Percentiles rank a stretch among this genome's conserved stretches.
Conservation (phyloP, 2,888 invertebrate genomes). For the Leptopilina myrica region DNA sequence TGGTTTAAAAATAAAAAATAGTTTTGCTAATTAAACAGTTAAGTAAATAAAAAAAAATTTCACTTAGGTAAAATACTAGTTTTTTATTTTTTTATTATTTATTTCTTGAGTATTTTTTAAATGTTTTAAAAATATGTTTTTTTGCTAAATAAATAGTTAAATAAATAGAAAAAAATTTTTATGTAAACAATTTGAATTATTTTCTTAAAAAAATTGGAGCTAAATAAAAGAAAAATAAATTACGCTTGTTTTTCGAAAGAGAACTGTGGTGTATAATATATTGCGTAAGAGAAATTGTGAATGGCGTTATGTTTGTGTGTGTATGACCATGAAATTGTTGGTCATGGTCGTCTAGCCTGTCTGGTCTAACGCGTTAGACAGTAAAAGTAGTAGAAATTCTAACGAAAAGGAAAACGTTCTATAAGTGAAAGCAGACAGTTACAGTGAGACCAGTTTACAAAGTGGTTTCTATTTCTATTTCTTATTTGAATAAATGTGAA, state of each 20-base stretch:
- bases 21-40: not conserved
- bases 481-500: constrained; percentile 10
- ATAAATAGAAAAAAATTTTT: too few relatives aligned
- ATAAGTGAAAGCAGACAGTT: constrained; percentile 27
- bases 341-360: constrained; percentile 26
- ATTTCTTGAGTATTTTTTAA: too few relatives aligned
- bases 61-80: too few relatives aligned
- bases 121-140: too few relatives aligned
- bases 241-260: too few relatives aligned
- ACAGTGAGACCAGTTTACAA: not conserved
- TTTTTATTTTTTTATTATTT: too few relatives aligned
- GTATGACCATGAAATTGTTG: not conserved
- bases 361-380: constrained; percentile 27
- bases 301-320: not conserved
- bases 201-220: too few relatives aligned
- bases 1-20: too few relatives aligned
- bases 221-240: too few relatives aligned
- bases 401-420: constrained; percentile 23
- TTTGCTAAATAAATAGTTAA: too few relatives aligned
- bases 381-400: constrained; percentile 33
- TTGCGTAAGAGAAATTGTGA: not conserved
- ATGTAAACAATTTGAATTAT: too few relatives aligned
- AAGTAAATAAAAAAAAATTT: not conserved
- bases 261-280: not conserved
- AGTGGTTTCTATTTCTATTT: not conserved